Percentiles rank a stretch among this genome's conserved stretches.
phyloP scores from a whole-genome alignment of 2,113 vertebrate species.

The Notarius quadriscutis region DNA sequence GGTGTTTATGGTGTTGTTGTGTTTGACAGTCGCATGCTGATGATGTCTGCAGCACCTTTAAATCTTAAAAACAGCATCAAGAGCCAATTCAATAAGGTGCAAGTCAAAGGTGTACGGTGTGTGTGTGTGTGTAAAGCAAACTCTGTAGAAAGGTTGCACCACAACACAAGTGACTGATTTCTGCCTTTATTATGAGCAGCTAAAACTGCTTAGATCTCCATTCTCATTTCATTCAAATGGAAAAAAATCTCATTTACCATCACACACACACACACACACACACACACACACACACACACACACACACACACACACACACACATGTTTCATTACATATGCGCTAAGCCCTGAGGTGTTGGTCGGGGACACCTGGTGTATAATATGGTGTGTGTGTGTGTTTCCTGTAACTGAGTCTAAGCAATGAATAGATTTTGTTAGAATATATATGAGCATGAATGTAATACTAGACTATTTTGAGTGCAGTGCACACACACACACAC shows the following conservation, averaged over 20 bases:
- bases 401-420: constrained; percentile 45
- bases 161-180: constrained; percentile 18
- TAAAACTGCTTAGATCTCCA: constrained; percentile 33
- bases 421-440: constrained; percentile 45
- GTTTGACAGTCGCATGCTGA: constrained; percentile 70
- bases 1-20: constrained; percentile 83
- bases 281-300: constrained; percentile 30
- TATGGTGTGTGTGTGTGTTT: constrained; percentile 37
- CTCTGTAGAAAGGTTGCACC: constrained; percentile 7
- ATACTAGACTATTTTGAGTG: background rate
- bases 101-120: constrained; percentile 21
- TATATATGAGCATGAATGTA: constrained; percentile 27
- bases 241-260: constrained; percentile 19
- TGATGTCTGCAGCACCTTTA: constrained; percentile 55
- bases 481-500: background rate
- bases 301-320: background rate
- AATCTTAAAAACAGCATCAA: constrained; percentile 28
- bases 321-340: constrained; percentile 42
- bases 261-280: constrained; percentile 14
- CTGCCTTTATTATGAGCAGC: constrained; percentile 26
- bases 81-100: constrained; percentile 13
- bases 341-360: constrained; percentile 39
- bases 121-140: constrained; percentile 2
- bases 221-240: constrained; percentile 35
- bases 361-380: constrained; percentile 39